Percentiles rank a stretch among this genome's conserved stretches.
These are phyloP conservation scores for Tympanuchus pallidicinctus DNA, from an alignment of 2,113 vertebrate species.

Conservation along the genomic window DNA sequence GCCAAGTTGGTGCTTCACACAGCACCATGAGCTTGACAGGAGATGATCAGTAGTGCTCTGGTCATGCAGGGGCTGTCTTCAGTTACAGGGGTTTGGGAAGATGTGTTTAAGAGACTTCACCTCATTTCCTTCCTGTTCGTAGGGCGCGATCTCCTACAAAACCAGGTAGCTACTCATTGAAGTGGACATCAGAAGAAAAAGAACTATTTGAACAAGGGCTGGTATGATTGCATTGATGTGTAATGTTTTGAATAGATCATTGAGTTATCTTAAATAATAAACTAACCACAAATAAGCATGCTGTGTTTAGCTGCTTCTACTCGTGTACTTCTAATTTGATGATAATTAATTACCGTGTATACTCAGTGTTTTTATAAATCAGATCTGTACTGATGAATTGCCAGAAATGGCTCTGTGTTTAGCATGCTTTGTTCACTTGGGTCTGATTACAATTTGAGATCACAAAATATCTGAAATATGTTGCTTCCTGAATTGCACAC, in stretches of 20 bases:
- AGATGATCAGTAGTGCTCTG: background rate
- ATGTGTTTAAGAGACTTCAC: background rate
- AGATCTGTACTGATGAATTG: background rate
- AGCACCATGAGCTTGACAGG: background rate
- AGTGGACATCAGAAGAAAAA: conserved; percentile 93
- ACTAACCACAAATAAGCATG: background rate
- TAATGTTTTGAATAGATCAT: background rate
- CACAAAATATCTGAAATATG: background rate
- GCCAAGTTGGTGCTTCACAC: background rate
- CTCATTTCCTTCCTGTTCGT: background rate
- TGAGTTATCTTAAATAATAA: background rate
- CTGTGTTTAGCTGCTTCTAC: background rate
- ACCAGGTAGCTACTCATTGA: conserved; percentile 77
- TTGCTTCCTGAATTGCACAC: background rate
- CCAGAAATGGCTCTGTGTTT: background rate
- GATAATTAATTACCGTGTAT: background rate
- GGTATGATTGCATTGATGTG: conserved; percentile 72
- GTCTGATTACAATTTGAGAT: background rate
- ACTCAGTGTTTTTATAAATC: background rate
- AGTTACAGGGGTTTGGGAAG: background rate
- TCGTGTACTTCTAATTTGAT: background rate
- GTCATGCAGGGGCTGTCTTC: background rate
- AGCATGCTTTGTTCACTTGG: background rate
- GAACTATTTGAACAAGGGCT: conserved; percentile 94
- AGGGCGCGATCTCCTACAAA: conserved; percentile 81